A percentile compares a stretch with the other conserved stretches of the same genome.
Conservation (phyloP, 2,113 vertebrate species). For the Sakesphorus luctuosus region DNA sequence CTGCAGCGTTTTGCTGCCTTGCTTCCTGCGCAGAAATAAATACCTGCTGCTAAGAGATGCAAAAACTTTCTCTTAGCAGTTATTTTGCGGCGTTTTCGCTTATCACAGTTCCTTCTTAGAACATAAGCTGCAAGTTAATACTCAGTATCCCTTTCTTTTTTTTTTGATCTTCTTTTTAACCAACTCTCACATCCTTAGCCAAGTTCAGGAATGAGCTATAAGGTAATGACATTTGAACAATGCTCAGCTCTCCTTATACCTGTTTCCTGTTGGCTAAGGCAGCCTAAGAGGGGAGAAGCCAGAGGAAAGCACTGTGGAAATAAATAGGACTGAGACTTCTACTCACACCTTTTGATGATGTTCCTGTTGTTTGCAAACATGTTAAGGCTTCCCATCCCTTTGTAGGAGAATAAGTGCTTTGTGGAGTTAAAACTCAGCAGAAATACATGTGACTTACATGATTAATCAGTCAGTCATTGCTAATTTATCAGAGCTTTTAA, state of each 20-base stretch:
- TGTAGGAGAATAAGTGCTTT: background rate
- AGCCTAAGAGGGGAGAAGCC: background rate
- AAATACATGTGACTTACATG: background rate
- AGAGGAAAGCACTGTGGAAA: background rate
- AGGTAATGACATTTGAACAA: background rate
- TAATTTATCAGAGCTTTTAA: background rate
- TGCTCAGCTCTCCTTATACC: background rate
- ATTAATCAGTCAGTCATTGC: background rate
- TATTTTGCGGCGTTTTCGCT: too few relatives aligned
- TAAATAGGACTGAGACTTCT: background rate
- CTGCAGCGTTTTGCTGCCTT: too few relatives aligned
- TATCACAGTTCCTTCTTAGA: constrained; percentile 6
- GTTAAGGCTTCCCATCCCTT: background rate
- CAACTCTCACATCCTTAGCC: background rate
- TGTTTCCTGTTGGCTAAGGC: background rate
- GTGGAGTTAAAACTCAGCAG: background rate
- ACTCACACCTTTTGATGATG: background rate
- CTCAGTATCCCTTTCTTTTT: background rate
- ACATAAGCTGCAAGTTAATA: background rate
- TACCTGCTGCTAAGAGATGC: too few relatives aligned
- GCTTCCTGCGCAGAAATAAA: too few relatives aligned
- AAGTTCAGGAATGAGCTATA: background rate
- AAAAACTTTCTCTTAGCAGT: too few relatives aligned
- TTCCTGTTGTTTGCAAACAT: background rate
- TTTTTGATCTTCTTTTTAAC: background rate